Conservation (phyloP, 2,797 vertebrate species). For the Aeoliscus strigatus region DNA sequence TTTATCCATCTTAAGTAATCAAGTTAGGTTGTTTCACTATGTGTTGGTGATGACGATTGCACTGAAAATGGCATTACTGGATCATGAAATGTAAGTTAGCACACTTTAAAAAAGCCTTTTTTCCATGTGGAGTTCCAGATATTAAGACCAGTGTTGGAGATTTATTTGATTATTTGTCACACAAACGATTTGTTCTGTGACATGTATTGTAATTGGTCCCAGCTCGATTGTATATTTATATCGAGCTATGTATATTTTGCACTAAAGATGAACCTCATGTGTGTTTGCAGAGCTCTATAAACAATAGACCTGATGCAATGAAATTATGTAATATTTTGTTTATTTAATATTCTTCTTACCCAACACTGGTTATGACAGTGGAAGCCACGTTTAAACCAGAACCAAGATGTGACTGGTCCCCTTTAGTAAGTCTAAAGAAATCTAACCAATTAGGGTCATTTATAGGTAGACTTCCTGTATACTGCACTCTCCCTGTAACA, state of each 20-base stretch:
- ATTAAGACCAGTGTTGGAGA: background rate
- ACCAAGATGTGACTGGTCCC: background rate
- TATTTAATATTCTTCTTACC: background rate
- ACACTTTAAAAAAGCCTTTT: no score
- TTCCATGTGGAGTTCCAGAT: no score
- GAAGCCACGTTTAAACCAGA: background rate
- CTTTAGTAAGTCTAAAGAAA: background rate
- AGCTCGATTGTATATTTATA: no score
- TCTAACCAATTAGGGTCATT: slow-evolving; percentile 1
- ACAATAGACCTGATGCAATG: no score
- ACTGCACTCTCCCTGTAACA: slow-evolving; percentile 8
- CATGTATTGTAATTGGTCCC: no score
- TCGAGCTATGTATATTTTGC: background rate
- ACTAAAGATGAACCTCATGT: background rate
- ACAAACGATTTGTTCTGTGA: no score
- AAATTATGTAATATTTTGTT: no score
- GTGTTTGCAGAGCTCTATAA: background rate
- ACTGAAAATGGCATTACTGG: no score
- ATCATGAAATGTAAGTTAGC: no score
- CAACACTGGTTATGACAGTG: background rate
- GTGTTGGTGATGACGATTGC: background rate
- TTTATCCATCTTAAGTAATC: background rate
- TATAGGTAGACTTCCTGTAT: slow-evolving; percentile 20
- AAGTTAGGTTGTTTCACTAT: slow-evolving; percentile 10
- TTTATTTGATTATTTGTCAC: no score